phyloP scores from a whole-genome alignment of 2,888 invertebrate species.

The Tenthredo notha region DNA sequence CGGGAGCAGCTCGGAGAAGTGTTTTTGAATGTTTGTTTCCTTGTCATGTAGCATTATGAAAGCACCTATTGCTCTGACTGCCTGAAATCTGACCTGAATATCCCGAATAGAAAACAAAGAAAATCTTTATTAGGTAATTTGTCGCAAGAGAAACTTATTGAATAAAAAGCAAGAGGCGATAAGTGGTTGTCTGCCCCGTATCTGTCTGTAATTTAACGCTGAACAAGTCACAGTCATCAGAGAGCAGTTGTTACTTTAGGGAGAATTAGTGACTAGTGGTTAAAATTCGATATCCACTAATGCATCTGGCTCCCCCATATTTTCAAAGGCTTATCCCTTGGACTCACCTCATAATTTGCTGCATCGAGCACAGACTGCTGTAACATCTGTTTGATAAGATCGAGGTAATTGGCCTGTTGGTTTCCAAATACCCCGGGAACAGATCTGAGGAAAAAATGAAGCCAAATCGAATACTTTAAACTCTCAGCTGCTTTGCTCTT shows the following conservation, averaged over 20 bases:
- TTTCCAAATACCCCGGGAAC: constrained; percentile 99
- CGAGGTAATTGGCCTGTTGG: constrained; percentile 94
- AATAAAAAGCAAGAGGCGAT: background rate
- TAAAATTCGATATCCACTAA: constrained; percentile 59
- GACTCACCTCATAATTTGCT: constrained; percentile 84
- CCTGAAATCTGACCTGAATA: constrained; percentile 85
- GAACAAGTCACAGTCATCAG: constrained; percentile 81
- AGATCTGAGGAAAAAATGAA: constrained; percentile 81
- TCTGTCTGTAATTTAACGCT: constrained; percentile 82
- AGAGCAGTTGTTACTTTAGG: constrained; percentile 77
- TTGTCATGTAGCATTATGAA: constrained; percentile 97
- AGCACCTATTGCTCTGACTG: constrained; percentile 90
- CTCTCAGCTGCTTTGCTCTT: background rate
- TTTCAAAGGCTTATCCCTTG: background rate
- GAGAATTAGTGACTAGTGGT: constrained; percentile 77
- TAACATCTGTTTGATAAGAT: constrained; percentile 97
- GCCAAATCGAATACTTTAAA: background rate
- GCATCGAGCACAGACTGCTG: constrained; percentile 88
- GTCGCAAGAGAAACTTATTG: constrained; percentile 45
- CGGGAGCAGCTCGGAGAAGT: constrained; percentile 92
- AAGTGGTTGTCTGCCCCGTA: constrained; percentile 78
- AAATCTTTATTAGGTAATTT: background rate
- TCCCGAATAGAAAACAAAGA: constrained; percentile 42
- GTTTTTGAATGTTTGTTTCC: constrained; percentile 93
- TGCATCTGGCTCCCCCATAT: constrained; percentile 67